Conservation (phyloP, 2,113 vertebrate genomes). For the Neogobius melanostomus region DNA sequence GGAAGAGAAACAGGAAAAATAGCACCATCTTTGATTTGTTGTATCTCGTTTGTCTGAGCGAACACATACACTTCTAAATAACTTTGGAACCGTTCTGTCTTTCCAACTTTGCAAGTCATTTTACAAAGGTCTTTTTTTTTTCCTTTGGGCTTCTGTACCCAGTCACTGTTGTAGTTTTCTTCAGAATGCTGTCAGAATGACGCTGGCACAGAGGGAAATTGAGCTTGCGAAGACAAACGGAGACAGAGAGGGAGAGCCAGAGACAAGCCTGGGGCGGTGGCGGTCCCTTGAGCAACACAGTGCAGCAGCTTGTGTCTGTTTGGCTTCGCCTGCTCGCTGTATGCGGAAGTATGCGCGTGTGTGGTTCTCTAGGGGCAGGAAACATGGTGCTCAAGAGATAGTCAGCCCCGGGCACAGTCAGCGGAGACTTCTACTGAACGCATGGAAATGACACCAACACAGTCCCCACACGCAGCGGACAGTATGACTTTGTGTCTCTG, state of each 20-base stretch:
- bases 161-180: slow-evolving; percentile 11
- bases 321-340: neutral
- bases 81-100: neutral
- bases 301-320: slow-evolving; percentile 1
- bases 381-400: slow-evolving; percentile 45
- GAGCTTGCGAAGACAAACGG: slow-evolving; percentile 38
- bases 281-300: slow-evolving; percentile 26
- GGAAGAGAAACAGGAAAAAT: slow-evolving; percentile 19
- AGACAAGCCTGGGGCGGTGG: slow-evolving; percentile 47
- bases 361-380: slow-evolving; percentile 30
- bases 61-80: slow-evolving; percentile 12
- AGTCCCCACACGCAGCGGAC: slow-evolving; percentile 12
- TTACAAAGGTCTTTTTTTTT: neutral
- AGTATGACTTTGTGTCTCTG: slow-evolving; percentile 16
- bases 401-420: slow-evolving; percentile 50
- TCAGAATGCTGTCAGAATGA: slow-evolving; percentile 32
- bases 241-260: slow-evolving; percentile 40
- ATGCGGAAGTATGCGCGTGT: slow-evolving; percentile 13
- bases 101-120: neutral
- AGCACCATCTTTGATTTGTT: slow-evolving; percentile 18
- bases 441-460: slow-evolving; percentile 44
- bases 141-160: neutral
- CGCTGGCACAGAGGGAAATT: slow-evolving; percentile 23
- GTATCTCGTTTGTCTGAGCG: slow-evolving; percentile 12
- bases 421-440: slow-evolving; percentile 42